Base-by-base conservation (phyloP, 64 coral and sea anemone genomes). In the Cladopsammia gracilis region DNA sequence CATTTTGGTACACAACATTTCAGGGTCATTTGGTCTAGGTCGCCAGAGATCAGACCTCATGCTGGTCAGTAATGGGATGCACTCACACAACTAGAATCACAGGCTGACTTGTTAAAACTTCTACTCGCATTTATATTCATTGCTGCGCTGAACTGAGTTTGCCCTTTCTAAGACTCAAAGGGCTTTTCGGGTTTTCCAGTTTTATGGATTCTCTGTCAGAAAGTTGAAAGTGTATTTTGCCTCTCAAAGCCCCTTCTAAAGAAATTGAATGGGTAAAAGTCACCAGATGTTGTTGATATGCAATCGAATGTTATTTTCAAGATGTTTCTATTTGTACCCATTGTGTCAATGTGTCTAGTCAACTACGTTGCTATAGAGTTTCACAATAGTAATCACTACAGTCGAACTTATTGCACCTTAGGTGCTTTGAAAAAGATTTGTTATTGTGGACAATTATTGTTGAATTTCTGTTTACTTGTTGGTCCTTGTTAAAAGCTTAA, bases 221-320 rank as follows among this genome's bases (percentile, higher is more conserved):
- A 73, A 88, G 68, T 9, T 23, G 24, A 52, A 74, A 60, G 22
- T 54, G n/a, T 7, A 58, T 75, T 48, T 42, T 75, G 22, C 70
- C 69, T 45, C 25, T 9, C 20, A 88, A 69, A 53, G 20, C 46
- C 25, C 71, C 25, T 88, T 16, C 50, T 75, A n/a, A 26, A 60
- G 58, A 70, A 88, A 44, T 72, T 73, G 2, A 48, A 52, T 58
- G 25, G 70, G 43, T 60, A 58, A 20, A 88, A 74, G 57, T 88
- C 70, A 14, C 86, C 22, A 3, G 71, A 26, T 71, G 86, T 88
- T 25, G 64, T 75, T 15, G 68, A 75, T 58, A 15, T 88, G 51
- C 12, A 58, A 57, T 88, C 86, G 48, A 88, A 24, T 88, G 86
- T 88, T 72, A 23, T 73, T 45, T 88, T 88, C 46, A 69, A 88